phyloP scores from a whole-genome alignment of 2,888 invertebrate species.

The Microplitis deprimator region DNA sequence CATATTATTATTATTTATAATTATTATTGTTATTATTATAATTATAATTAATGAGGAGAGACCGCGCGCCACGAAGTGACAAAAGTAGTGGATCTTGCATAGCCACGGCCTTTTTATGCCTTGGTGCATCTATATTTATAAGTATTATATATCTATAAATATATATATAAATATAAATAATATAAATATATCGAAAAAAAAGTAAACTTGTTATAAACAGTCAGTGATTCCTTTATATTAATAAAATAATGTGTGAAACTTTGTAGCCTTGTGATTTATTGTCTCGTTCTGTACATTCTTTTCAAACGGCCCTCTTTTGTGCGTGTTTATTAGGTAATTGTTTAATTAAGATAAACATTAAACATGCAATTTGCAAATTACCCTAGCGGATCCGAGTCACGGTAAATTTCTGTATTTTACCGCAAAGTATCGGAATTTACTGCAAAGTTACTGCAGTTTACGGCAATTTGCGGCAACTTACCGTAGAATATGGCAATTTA shows the following conservation, averaged over 20 bases:
- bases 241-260: conserved; percentile 41
- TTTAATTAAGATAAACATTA: background rate
- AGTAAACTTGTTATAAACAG: conserved; percentile 62
- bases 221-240: conserved; percentile 63
- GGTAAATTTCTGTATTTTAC: too few relatives aligned
- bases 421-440: too few relatives aligned
- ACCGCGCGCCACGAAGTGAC: conserved; percentile 68
- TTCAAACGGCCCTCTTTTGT: background rate
- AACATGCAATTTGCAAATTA: too few relatives aligned
- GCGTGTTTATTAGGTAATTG: background rate
- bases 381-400: too few relatives aligned
- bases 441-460: too few relatives aligned
- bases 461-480: too few relatives aligned
- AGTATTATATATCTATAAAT: conserved; percentile 58
- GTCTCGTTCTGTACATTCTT: conserved; percentile 13
- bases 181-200: conserved; percentile 29
- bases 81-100: conserved; percentile 68
- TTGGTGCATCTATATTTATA: conserved; percentile 58
- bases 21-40: background rate
- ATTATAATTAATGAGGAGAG: conserved; percentile 52
- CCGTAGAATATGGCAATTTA: too few relatives aligned
- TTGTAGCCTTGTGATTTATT: conserved; percentile 48
- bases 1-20: conserved; percentile 26
- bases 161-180: conserved; percentile 36
- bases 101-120: conserved; percentile 70